Conservation (phyloP, 2,888 invertebrate species). For the Agriopis aurantiaria region DNA sequence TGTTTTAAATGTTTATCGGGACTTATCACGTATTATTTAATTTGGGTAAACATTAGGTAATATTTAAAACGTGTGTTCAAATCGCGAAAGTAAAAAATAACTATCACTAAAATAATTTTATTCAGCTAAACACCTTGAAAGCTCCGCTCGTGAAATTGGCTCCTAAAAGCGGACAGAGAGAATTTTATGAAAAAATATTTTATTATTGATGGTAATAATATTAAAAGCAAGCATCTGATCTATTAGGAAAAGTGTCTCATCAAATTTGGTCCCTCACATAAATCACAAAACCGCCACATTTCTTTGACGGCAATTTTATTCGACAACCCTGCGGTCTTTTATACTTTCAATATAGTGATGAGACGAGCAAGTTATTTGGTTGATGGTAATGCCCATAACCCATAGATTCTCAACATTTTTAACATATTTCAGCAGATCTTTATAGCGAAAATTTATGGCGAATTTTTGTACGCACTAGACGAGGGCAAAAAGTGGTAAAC, state of each 20-base stretch:
- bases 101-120: too few relatives aligned
- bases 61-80: too few relatives aligned
- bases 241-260: constrained; percentile 11
- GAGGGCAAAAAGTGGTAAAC: too few relatives aligned
- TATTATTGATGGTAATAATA: constrained; percentile 8
- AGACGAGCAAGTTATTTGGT: background rate
- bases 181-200: background rate
- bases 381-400: background rate
- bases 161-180: constrained; percentile 1
- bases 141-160: background rate
- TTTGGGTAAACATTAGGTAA: too few relatives aligned
- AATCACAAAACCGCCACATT: constrained; percentile 16
- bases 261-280: constrained; percentile 20
- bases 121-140: too few relatives aligned
- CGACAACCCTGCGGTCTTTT: background rate
- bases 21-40: too few relatives aligned
- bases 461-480: too few relatives aligned
- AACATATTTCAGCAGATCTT: too few relatives aligned
- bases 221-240: constrained; percentile 11
- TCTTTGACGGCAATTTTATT: constrained; percentile 12
- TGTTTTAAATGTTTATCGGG: too few relatives aligned
- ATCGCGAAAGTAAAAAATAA: too few relatives aligned
- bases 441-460: too few relatives aligned
- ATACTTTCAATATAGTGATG: background rate
- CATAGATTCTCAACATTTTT: background rate